These are phyloP conservation scores for Echinometra lucunter DNA, from an alignment of 53 echinoderm and acorn worm species.

Conservation along the genomic window DNA sequence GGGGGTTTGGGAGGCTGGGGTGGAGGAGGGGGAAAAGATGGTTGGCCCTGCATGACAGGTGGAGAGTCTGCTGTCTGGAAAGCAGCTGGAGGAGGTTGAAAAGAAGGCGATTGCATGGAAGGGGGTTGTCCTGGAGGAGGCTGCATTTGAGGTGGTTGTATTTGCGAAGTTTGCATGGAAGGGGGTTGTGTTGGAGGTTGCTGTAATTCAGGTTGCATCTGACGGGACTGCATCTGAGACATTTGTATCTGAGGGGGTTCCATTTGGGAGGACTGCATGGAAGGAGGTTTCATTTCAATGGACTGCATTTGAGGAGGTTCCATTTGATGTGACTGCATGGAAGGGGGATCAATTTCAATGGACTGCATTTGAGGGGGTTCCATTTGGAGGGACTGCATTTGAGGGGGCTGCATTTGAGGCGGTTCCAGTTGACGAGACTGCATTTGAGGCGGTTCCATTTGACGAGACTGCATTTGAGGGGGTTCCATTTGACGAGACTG, in stretches of 20 bases:
- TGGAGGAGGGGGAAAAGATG: not conserved
- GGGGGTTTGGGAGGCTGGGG: conserved; percentile 23
- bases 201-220: not conserved
- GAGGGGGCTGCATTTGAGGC: not conserved
- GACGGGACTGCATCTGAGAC: not conserved
- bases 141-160: not conserved
- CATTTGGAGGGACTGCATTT: not conserved
- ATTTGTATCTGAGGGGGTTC: not conserved
- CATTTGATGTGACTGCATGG: not conserved
- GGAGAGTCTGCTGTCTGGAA: not conserved
- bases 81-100: conserved; percentile 1
- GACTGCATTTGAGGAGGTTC: not conserved
- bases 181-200: not conserved
- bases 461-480: not conserved
- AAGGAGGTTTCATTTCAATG: not conserved
- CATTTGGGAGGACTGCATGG: not conserved
- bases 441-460: not conserved
- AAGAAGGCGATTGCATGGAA: not conserved
- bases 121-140: not conserved
- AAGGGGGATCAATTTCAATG: not conserved
- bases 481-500: not conserved
- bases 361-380: not conserved
- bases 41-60: not conserved
- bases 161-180: not conserved
- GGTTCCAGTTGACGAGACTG: not conserved